Percentiles rank a stretch among this genome's conserved stretches.
Evolutionary conservation across 2,888 invertebrate genomes (phyloP).

Genomic region (Ctena decussata): DNA sequence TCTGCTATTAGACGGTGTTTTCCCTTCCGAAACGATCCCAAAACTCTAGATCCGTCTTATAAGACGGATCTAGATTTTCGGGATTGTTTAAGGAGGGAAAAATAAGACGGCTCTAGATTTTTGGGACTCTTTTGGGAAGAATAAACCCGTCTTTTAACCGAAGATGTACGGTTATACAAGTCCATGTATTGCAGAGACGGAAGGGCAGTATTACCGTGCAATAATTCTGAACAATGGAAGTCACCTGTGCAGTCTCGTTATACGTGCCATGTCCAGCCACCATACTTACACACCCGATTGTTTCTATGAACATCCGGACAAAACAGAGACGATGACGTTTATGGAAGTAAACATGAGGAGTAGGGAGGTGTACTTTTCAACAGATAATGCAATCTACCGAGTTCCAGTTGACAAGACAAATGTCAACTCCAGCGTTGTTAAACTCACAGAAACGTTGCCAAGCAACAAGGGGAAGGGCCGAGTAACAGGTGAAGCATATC

Average conservation of each 20-base stretch:
- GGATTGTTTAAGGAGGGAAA: too few species aligned
- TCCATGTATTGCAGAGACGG: slow-evolving; percentile 41
- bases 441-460: background rate
- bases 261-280: slow-evolving; percentile 43
- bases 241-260: slow-evolving; percentile 43
- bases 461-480: background rate
- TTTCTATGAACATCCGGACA: slow-evolving; percentile 37
- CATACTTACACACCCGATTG: slow-evolving; percentile 31
- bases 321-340: slow-evolving; percentile 31
- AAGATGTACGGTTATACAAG: too few species aligned
- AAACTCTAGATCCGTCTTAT: too few species aligned
- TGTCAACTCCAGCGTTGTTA: background rate
- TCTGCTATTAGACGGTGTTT: too few species aligned
- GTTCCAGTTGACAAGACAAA: background rate
- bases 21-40: too few species aligned
- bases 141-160: too few species aligned
- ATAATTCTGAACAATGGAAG: slow-evolving; percentile 30
- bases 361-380: slow-evolving; percentile 48
- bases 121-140: too few species aligned
- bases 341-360: slow-evolving; percentile 49
- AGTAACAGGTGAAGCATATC: background rate
- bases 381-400: slow-evolving; percentile 27
- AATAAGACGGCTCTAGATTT: too few species aligned
- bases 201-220: slow-evolving; percentile 41
- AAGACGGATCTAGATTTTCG: too few species aligned